A percentile compares a stretch with the other conserved stretches of the same genome.
Evolutionary conservation across 2,797 vertebrate genomes (phyloP).

Genomic region (Amblyraja radiata): DNA sequence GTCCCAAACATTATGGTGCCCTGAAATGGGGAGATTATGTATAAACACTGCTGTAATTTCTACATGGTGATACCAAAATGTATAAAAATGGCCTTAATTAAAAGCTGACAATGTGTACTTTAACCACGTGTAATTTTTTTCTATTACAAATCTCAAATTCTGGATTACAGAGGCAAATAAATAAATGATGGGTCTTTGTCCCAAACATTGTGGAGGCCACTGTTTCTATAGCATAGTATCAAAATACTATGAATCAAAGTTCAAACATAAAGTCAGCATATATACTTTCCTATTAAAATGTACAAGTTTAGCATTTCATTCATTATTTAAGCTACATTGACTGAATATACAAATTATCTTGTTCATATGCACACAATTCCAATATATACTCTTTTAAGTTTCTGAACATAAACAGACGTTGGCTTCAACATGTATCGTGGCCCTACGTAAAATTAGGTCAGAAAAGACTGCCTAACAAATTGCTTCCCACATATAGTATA

Average conservation of each 20-base stretch:
- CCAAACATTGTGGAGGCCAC: too few relatives aligned
- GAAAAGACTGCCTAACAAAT: not conserved
- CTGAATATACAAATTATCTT: slow-evolving; percentile 36
- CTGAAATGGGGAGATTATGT: too few relatives aligned
- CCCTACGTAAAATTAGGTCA: slow-evolving; percentile 1
- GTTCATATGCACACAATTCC: slow-evolving; percentile 28
- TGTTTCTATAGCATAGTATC: slow-evolving; percentile 23
- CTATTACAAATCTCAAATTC: too few relatives aligned
- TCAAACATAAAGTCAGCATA: slow-evolving; percentile 24
- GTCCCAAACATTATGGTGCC: too few relatives aligned
- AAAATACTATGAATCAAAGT: slow-evolving; percentile 36
- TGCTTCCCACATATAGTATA: not conserved
- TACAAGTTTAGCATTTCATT: slow-evolving; percentile 34
- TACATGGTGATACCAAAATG: too few relatives aligned
- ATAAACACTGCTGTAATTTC: too few relatives aligned
- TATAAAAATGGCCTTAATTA: too few relatives aligned
- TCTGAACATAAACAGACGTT: not conserved
- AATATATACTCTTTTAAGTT: slow-evolving; percentile 36
- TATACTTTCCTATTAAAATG: slow-evolving; percentile 34
- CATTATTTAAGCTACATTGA: slow-evolving; percentile 30
- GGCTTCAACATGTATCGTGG: not conserved
- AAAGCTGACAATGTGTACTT: too few relatives aligned
- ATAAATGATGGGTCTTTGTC: too few relatives aligned
- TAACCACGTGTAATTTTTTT: too few relatives aligned
- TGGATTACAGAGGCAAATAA: too few relatives aligned